These are phyloP conservation scores for Tachysurus vachellii DNA, from an alignment of 2,113 vertebrate species.

Conservation along the genomic window DNA sequence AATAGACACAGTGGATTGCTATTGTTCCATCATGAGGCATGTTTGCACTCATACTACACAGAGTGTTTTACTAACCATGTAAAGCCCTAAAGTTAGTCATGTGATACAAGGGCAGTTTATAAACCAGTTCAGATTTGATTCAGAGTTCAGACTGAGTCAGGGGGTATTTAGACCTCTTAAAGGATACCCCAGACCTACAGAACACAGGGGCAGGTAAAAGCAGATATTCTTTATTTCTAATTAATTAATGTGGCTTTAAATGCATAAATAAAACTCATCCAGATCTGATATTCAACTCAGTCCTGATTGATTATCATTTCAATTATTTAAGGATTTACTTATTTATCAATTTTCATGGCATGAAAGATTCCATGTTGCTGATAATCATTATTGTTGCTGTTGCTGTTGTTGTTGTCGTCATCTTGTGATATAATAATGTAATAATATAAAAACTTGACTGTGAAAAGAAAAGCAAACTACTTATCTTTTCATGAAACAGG, in stretches of 20 bases:
- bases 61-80: slow-evolving; percentile 66
- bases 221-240: neutral
- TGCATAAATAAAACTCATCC: neutral
- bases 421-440: neutral
- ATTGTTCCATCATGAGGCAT: slow-evolving; percentile 46
- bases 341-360: neutral
- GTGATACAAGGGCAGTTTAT: slow-evolving; percentile 72
- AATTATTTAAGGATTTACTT: neutral
- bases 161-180: slow-evolving; percentile 43
- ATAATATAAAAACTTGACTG: neutral
- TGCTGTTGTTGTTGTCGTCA: neutral
- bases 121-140: slow-evolving; percentile 62
- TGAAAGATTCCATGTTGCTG: neutral
- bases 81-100: slow-evolving; percentile 63
- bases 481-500: slow-evolving; percentile 50
- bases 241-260: neutral
- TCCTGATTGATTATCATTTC: neutral
- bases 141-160: slow-evolving; percentile 50
- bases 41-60: slow-evolving; percentile 53
- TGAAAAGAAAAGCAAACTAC: neutral
- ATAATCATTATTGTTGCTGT: neutral
- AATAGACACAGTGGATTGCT: slow-evolving; percentile 67
- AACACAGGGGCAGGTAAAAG: slow-evolving; percentile 59
- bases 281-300: neutral
- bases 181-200: slow-evolving; percentile 25